Evolutionary conservation across 2,113 vertebrate genomes (phyloP), one percentile per base, ranked within the genome.

Genomic region (Furnarius figulus): DNA sequence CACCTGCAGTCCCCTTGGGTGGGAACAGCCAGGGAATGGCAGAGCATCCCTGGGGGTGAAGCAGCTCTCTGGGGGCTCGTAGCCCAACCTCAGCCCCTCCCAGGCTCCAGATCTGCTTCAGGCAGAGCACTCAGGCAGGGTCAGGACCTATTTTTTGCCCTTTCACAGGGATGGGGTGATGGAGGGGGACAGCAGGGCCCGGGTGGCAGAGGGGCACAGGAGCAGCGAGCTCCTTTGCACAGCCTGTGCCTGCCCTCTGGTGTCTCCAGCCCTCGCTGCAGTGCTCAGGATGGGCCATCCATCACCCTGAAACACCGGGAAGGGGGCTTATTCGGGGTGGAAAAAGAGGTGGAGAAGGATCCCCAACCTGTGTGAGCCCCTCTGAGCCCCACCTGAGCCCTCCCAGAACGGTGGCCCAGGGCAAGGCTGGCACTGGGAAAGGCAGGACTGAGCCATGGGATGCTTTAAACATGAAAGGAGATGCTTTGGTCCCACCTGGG

Each of bases 181-280:
- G 50, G 24, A 13, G 37, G 9, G 31, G n/a, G 14, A 22, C 44
- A 27, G 40, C 61, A 28, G 67, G 44, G 13, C 37, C 59, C 5
- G 85, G 30, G 18, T 12, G 65, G 56, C 27, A 14, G 42, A 49
- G 77, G 68, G 33, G 40, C 46, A 6, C 7, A 8, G 40, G 28
- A 84, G 40, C 85, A 27, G 59, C 58, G 16, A 4, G 10, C 40
- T 62, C 16, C 52, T 53, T 53, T 17, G 56, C 44, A 24, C 77
- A 89, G 92, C 40, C 90, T 78, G 40, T 55, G 93, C 61, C 95
- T 96, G 96, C 96, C 96, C 96, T 95, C 96, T 96, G 67, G 90
- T 85, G 96, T 89, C 93, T 40, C 47, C 33, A 77, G 5, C 44
- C 11, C 12, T 21, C 0, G 24, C 44, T 96, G 79, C 93, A 72